Conservation (phyloP, 1,140 invertebrate species). For the Drepana arcuata region DNA sequence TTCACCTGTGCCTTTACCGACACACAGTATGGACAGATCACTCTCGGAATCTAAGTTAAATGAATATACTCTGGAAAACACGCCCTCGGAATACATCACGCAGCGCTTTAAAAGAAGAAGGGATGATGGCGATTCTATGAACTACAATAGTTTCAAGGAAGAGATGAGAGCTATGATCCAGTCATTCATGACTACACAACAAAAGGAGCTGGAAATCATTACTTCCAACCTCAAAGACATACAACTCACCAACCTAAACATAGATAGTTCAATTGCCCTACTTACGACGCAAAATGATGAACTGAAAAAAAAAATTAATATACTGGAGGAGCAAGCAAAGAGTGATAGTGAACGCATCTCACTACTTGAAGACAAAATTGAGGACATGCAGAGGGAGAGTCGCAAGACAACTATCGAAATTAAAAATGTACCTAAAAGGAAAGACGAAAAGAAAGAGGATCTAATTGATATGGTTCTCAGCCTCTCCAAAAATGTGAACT, state of each 20-base stretch:
- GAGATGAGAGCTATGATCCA: conserved; percentile 1
- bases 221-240: too few relatives aligned
- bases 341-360: conserved; percentile 3
- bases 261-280: conserved; percentile 5
- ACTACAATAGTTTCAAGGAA: conserved; percentile 2
- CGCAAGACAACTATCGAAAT: conserved; percentile 6
- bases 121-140: too few relatives aligned
- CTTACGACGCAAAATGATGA: conserved; percentile 7
- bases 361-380: conserved; percentile 7
- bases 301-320: conserved; percentile 7
- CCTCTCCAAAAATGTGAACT: conserved; percentile 4
- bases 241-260: conserved; percentile 5
- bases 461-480: conserved; percentile 6
- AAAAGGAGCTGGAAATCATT: conserved; percentile 1
- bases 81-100: too few relatives aligned
- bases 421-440: conserved; percentile 11
- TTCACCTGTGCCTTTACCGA: too few relatives aligned
- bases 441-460: conserved; percentile 8
- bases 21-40: too few relatives aligned
- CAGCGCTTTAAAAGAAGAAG: too few relatives aligned
- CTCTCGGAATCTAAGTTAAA: too few relatives aligned
- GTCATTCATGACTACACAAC: background rate
- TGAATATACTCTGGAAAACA: too few relatives aligned
- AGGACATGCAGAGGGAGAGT: conserved; percentile 3
- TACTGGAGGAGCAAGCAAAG: conserved; percentile 2